Conservation (phyloP, 2,888 invertebrate genomes). For the Phoenoteleia sp. region DNA sequence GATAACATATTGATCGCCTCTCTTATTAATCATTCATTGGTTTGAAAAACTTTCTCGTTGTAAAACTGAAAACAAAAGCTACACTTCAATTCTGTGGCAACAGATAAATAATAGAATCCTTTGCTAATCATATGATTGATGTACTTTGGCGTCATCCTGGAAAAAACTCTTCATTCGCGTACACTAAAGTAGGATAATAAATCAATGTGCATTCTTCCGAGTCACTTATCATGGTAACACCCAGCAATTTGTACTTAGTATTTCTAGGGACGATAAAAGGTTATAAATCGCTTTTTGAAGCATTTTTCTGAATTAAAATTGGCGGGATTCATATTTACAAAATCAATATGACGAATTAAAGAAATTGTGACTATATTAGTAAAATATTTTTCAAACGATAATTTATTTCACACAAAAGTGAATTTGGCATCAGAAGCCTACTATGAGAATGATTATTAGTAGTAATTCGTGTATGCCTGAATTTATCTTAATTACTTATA, state of each 20-base stretch:
- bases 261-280: conserved; percentile 58
- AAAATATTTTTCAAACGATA: neutral
- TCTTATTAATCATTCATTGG: conserved; percentile 27
- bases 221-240: conserved; percentile 59
- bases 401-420: too few species aligned
- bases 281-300: conserved; percentile 16
- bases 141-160: conserved; percentile 31
- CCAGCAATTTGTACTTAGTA: conserved; percentile 56
- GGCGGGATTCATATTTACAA: neutral
- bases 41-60: conserved; percentile 9
- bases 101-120: conserved; percentile 59
- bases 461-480: too few species aligned
- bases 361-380: neutral
- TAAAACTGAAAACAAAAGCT: conserved; percentile 48
- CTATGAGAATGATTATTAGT: too few species aligned
- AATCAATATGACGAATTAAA: neutral
- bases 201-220: conserved; percentile 50
- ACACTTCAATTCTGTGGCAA: conserved; percentile 15
- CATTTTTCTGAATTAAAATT: neutral
- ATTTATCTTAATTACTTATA: too few species aligned
- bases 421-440: too few species aligned
- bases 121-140: conserved; percentile 59
- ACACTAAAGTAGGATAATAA: conserved; percentile 47
- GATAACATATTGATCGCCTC: conserved; percentile 37
- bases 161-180: conserved; percentile 37